phyloP scores from a whole-genome alignment of 2,113 vertebrate species.

The Megalops atlanticus region DNA sequence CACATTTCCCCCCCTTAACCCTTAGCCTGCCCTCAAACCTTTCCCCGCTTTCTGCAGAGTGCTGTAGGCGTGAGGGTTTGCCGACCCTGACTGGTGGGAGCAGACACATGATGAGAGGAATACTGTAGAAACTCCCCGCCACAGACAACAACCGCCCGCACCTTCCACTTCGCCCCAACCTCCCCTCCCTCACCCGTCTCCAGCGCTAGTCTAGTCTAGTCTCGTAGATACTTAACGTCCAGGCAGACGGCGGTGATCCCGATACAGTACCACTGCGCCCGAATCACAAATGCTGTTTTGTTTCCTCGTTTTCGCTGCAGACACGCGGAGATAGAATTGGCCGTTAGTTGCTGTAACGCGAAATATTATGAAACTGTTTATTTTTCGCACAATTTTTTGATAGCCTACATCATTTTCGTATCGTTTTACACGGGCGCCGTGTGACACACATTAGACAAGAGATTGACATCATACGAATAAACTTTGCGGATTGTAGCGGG shows the following conservation, averaged over 20 bases:
- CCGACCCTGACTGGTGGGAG: constrained; percentile 22
- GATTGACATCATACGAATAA: background rate
- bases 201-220: background rate
- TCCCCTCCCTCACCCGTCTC: constrained; percentile 4
- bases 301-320: background rate
- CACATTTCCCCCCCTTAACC: background rate
- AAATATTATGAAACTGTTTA: background rate
- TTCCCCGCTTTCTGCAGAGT: background rate
- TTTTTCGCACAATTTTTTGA: background rate
- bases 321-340: background rate
- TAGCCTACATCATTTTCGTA: too few relatives aligned
- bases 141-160: background rate
- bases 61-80: background rate
- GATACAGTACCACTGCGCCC: background rate
- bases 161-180: background rate
- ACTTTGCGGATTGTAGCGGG: background rate
- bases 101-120: constrained; percentile 16
- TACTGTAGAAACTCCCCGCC: background rate
- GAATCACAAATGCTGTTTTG: background rate
- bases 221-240: background rate
- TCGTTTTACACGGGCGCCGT: too few relatives aligned
- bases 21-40: background rate
- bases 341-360: too few relatives aligned
- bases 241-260: background rate
- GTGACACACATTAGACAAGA: background rate